A percentile compares a stretch with the other conserved stretches of the same genome.
These are phyloP conservation scores for Macroteleia sp. DNA, from an alignment of 2,888 invertebrate species.

Conservation along the genomic window DNA sequence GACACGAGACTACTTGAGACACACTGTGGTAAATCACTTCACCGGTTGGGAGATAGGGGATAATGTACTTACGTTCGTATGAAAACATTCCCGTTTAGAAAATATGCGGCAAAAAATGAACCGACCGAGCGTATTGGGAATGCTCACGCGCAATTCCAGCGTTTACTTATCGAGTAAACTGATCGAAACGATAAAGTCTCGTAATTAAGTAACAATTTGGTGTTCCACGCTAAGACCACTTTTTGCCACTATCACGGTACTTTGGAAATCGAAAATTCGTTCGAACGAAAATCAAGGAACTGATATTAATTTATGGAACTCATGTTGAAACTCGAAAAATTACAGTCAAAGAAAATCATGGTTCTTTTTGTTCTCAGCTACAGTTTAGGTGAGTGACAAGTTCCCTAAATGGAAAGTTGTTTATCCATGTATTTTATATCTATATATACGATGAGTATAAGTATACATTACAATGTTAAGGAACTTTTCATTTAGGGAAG, in stretches of 20 bases:
- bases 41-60: constrained; percentile 28
- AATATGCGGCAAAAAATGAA: constrained; percentile 30
- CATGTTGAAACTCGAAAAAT: no score
- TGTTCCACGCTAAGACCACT: background rate
- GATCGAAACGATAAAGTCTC: constrained; percentile 32
- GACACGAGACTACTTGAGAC: constrained; percentile 52
- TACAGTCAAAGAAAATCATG: no score
- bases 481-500: no score
- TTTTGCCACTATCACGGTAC: background rate
- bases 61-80: constrained; percentile 39
- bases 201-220: constrained; percentile 19
- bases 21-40: constrained; percentile 55
- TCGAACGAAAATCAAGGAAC: no score
- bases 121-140: background rate
- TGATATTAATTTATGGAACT: no score
- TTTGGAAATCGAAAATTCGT: no score
- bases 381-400: no score
- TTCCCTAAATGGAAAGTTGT: no score
- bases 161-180: constrained; percentile 9
- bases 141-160: background rate
- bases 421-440: no score
- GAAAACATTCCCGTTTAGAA: constrained; percentile 50
- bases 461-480: no score
- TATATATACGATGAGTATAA: no score
- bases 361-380: no score